Percentiles rank a stretch among this genome's conserved stretches.
These are phyloP conservation scores for Antedon mediterranea DNA, from an alignment of 53 echinoderm and acorn worm species.

Conservation along the genomic window DNA sequence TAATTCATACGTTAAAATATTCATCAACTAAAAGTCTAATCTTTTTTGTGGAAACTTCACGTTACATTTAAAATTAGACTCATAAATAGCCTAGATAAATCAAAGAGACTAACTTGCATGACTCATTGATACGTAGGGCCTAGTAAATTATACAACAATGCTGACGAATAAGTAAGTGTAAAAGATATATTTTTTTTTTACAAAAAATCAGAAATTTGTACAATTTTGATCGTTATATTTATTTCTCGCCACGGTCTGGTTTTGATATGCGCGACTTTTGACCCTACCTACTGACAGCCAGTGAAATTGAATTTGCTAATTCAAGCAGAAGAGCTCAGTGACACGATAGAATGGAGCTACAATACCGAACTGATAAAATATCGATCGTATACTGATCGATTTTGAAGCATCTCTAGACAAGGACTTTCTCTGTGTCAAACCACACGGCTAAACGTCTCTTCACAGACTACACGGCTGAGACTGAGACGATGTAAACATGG, in stretches of 20 bases:
- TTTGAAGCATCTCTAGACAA: neutral
- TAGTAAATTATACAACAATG: too few relatives aligned
- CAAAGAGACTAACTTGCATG: too few relatives aligned
- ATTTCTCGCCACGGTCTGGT: neutral
- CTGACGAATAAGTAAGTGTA: too few relatives aligned
- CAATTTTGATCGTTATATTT: neutral
- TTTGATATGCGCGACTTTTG: neutral
- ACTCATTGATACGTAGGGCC: too few relatives aligned
- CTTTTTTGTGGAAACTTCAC: too few relatives aligned
- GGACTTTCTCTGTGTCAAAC: constrained; percentile 1
- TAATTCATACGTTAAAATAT: too few relatives aligned
- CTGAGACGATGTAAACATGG: neutral
- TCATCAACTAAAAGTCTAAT: too few relatives aligned
- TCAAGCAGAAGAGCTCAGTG: neutral
- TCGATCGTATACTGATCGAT: neutral
- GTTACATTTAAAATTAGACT: too few relatives aligned
- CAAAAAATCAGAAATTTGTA: neutral
- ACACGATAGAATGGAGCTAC: neutral
- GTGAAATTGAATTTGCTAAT: neutral
- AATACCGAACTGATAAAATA: neutral
- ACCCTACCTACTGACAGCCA: neutral
- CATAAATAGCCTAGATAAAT: too few relatives aligned
- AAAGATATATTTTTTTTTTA: too few relatives aligned
- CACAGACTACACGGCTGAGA: too few relatives aligned
- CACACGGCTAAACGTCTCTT: neutral